Conservation (phyloP, 2,113 vertebrate genomes). For the Datnioides undecimradiatus region DNA sequence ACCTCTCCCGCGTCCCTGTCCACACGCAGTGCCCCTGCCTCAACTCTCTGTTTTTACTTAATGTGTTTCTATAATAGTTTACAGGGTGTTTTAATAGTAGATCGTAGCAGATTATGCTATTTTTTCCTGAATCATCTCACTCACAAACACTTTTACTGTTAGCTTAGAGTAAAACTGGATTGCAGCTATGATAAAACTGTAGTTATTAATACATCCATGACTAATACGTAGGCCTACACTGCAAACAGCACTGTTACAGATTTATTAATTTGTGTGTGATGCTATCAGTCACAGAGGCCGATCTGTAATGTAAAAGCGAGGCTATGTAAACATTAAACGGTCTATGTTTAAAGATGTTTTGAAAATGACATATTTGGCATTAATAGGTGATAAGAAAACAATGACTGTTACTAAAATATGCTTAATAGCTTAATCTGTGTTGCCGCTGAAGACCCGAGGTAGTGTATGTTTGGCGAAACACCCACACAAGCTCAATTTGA, state of each 20-base stretch:
- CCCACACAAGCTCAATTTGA: not conserved
- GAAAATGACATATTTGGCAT: not conserved
- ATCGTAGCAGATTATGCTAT: not conserved
- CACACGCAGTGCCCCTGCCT: not conserved
- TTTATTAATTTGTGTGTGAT: not conserved
- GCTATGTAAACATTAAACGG: not conserved
- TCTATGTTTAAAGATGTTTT: not conserved
- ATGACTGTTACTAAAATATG: too few species aligned
- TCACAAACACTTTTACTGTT: not conserved
- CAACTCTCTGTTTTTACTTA: not conserved
- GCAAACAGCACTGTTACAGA: not conserved
- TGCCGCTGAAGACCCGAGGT: not conserved
- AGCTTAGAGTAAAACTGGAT: not conserved
- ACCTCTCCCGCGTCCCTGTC: not conserved
- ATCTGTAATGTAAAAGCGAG: not conserved
- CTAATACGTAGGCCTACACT: not conserved
- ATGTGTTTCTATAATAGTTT: not conserved
- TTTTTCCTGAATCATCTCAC: not conserved
- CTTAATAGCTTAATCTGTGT: not conserved
- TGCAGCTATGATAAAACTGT: not conserved
- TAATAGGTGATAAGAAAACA: too few species aligned
- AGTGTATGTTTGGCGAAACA: not conserved
- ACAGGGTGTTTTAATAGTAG: not conserved
- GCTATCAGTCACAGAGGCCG: not conserved
- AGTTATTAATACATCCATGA: not conserved